Conservation (phyloP, 1,140 invertebrate species). For the Agrilus planipennis region DNA sequence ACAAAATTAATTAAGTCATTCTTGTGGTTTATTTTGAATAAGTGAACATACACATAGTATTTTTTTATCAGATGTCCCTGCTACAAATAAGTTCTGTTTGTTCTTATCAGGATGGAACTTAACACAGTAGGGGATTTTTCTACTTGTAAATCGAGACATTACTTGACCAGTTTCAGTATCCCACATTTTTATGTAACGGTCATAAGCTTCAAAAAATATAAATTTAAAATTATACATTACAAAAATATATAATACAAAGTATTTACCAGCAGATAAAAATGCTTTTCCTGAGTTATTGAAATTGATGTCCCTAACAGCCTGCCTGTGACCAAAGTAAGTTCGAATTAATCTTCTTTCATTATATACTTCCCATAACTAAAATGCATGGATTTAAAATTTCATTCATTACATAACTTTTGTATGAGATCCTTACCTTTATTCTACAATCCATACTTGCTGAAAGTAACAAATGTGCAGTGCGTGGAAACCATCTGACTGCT, state of each 20-base stretch:
- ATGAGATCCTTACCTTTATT: constrained; percentile 67
- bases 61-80: constrained; percentile 98
- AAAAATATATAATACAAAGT: constrained; percentile 8
- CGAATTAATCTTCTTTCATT: constrained; percentile 87
- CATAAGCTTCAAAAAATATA: constrained; percentile 46
- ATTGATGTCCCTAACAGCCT: constrained; percentile 91
- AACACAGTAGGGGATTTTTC: constrained; percentile 93
- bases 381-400: constrained; percentile 17
- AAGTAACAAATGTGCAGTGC: constrained; percentile 86
- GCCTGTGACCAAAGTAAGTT: constrained; percentile 93
- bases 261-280: constrained; percentile 79
- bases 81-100: constrained; percentile 95
- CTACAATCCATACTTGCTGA: constrained; percentile 95
- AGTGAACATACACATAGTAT: constrained; percentile 80
- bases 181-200: constrained; percentile 95
- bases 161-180: constrained; percentile 96
- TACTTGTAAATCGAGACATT: constrained; percentile 81
- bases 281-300: constrained; percentile 91
- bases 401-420: background rate
- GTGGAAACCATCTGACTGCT: constrained; percentile 91
- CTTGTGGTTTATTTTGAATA: background rate
- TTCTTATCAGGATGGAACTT: constrained; percentile 97
- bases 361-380: constrained; percentile 95
- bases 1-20: constrained; percentile 12
- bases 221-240: constrained; percentile 6